These are phyloP conservation scores for Dynastes tityus DNA, from an alignment of 2,888 invertebrate genomes.

Conservation along the genomic window DNA sequence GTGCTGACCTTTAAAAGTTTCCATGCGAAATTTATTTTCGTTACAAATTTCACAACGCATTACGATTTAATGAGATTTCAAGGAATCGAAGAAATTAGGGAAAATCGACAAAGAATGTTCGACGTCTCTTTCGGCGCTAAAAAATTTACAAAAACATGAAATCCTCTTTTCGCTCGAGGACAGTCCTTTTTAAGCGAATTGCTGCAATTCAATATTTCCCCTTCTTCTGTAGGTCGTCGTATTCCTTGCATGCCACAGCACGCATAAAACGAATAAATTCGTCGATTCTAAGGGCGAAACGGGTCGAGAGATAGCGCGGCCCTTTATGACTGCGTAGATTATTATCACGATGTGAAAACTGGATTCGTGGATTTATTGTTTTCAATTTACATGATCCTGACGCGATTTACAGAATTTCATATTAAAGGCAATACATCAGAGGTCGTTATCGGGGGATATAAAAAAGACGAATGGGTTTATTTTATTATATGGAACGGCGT, in stretches of 20 bases:
- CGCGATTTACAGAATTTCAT: constrained; percentile 42
- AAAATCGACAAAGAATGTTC: no score
- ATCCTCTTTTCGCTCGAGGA: no score
- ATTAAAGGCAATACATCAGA: constrained; percentile 49
- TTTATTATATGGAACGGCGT: constrained; percentile 44
- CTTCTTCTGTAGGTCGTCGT: not conserved
- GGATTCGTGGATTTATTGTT: constrained; percentile 47
- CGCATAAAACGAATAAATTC: constrained; percentile 24
- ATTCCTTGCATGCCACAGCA: constrained; percentile 1
- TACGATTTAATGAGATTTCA: no score
- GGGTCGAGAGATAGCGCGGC: constrained; percentile 21
- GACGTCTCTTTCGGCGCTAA: no score
- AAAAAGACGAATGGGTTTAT: constrained; percentile 52
- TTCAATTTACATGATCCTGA: constrained; percentile 51
- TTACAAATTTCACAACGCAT: no score
- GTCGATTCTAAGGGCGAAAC: constrained; percentile 19
- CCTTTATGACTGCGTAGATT: constrained; percentile 39
- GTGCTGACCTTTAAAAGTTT: no score
- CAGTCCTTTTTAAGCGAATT: not conserved
- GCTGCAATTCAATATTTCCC: constrained; percentile 3
- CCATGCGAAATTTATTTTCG: no score
- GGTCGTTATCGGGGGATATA: constrained; percentile 49
- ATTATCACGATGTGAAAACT: constrained; percentile 47
- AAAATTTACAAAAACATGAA: no score
- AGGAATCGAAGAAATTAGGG: no score